Conservation (phyloP, 2,797 vertebrate genomes). For the Rhabdomys pumilio region DNA sequence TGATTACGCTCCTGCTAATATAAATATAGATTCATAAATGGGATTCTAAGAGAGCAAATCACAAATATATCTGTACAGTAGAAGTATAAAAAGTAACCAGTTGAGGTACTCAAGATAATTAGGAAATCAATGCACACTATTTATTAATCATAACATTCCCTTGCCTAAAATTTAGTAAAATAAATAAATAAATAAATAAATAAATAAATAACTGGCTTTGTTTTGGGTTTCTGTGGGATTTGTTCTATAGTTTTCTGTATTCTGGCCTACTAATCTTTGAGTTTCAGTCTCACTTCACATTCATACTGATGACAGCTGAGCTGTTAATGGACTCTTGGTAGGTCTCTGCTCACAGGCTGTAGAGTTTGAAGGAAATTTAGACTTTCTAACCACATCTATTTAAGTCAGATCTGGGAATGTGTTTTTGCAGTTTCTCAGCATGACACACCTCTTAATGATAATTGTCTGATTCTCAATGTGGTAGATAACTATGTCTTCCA, state of each 20-base stretch:
- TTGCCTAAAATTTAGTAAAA: conserved; percentile 13
- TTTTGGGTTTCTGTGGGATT: not conserved
- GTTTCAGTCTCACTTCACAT: not conserved
- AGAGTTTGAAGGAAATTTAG: not conserved
- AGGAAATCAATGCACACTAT: not conserved
- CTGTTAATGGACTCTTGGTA: conserved; percentile 26
- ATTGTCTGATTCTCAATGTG: not conserved
- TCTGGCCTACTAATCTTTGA: not conserved
- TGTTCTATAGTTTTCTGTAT: not conserved
- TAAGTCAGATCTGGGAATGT: not conserved
- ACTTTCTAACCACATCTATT: not conserved
- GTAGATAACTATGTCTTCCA: not conserved
- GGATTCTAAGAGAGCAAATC: conserved; percentile 3
- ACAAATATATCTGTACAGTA: not conserved
- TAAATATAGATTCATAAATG: conserved; percentile 22
- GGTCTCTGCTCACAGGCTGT: not conserved
- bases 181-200: not conserved
- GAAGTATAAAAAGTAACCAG: not conserved
- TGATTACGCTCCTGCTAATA: conserved; percentile 25
- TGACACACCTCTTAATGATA: not conserved
- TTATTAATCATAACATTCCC: not conserved
- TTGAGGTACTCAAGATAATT: not conserved
- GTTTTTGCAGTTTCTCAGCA: conserved; percentile 15
- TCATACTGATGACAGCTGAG: not conserved
- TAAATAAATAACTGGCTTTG: not conserved